These are phyloP conservation scores for Ceyx melanurus DNA, from an alignment of 2,113 vertebrate species.

Conservation along the genomic window DNA sequence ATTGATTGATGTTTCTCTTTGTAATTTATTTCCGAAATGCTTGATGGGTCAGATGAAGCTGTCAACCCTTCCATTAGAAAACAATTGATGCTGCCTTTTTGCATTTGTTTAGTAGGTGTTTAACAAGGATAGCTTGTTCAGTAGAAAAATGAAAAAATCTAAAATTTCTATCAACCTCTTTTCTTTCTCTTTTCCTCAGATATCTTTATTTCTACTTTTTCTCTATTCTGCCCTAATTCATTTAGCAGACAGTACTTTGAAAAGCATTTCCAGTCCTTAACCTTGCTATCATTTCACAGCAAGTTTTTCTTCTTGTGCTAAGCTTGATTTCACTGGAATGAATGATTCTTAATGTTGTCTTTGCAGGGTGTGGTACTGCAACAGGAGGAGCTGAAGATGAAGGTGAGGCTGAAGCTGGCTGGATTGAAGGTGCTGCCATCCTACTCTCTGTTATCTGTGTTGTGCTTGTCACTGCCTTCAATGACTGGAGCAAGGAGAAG, in stretches of 20 bases:
- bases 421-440: slow-evolving; percentile 98
- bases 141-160: background rate
- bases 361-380: slow-evolving; percentile 83
- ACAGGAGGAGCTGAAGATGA: slow-evolving; percentile 88
- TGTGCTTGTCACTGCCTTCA: slow-evolving; percentile 97
- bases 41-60: background rate
- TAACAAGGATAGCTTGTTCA: background rate
- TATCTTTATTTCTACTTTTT: background rate
- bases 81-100: accelerated
- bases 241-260: background rate
- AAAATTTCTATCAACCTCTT: background rate
- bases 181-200: background rate
- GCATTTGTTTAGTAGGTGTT: background rate
- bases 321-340: accelerated
- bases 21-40: background rate
- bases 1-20: background rate
- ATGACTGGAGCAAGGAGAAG: slow-evolving; percentile 99
- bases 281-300: background rate
- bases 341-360: accelerated
- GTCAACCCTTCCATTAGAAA: accelerated
- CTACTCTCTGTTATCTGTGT: slow-evolving; percentile 96
- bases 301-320: background rate
- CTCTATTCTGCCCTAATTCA: accelerated
- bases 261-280: background rate
- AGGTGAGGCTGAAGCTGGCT: slow-evolving; percentile 93